These are phyloP conservation scores for Rhinogobio ventralis DNA, from an alignment of 2,797 vertebrate species.

Conservation along the genomic window DNA sequence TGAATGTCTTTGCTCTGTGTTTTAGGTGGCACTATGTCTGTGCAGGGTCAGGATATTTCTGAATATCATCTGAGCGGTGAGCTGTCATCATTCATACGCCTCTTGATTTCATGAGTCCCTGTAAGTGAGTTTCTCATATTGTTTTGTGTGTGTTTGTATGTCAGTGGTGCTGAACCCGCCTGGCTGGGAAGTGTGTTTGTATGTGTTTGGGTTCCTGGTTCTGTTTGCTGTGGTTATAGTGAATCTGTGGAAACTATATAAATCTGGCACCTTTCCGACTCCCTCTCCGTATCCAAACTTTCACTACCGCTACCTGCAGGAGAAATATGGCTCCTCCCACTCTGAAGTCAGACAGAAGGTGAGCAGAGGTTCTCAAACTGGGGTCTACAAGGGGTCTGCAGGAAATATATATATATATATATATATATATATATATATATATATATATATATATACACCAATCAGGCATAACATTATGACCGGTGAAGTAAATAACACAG, in stretches of 20 bases:
- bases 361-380: not conserved
- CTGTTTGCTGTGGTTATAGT: conserved; percentile 86
- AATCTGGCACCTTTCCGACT: conserved; percentile 89
- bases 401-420: too few relatives aligned
- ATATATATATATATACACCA: too few relatives aligned
- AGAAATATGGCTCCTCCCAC: conserved; percentile 89
- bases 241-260: conserved; percentile 97
- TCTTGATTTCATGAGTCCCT: not conserved
- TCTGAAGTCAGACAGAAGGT: conserved; percentile 88
- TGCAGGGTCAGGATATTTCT: conserved; percentile 76
- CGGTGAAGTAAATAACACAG: too few relatives aligned
- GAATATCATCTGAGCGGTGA: conserved; percentile 84
- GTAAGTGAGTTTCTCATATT: conserved; percentile 18
- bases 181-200: conserved; percentile 92
- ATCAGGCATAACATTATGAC: too few relatives aligned
- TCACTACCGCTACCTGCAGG: conserved; percentile 93
- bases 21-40: conserved; percentile 79
- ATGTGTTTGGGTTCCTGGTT: conserved; percentile 86
- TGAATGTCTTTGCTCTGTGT: conserved; percentile 12
- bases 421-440: too few relatives aligned
- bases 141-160: conserved; percentile 40
- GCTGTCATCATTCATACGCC: conserved; percentile 41
- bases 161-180: conserved; percentile 89
- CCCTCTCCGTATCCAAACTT: conserved; percentile 98
- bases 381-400: not conserved